Evolutionary conservation across 2,113 vertebrate genomes (phyloP).

Genomic region (Upupa epops): DNA sequence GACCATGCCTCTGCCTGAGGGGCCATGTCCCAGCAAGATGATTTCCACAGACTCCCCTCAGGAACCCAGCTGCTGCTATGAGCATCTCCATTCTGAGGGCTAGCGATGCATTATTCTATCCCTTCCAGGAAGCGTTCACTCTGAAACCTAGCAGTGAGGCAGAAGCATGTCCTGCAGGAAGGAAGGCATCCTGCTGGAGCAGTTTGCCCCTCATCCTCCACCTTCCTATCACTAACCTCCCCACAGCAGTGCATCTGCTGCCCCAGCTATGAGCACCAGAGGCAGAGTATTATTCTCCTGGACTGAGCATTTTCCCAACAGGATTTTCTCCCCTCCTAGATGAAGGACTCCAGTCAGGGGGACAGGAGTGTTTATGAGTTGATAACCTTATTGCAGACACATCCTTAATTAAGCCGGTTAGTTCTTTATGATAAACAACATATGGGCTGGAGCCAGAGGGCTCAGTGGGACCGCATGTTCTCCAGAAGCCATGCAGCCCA

Average conservation of each 20-base stretch:
- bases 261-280: fast-evolving
- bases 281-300: not conserved
- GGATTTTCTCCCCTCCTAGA: not conserved
- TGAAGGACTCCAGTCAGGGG: not conserved
- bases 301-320: fast-evolving
- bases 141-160: not conserved
- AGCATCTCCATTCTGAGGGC: not conserved
- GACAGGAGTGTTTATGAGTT: not conserved
- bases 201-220: not conserved
- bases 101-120: not conserved
- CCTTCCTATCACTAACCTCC: fast-evolving
- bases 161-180: not conserved
- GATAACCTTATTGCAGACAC: conserved; percentile 33
- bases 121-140: not conserved
- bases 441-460: not conserved
- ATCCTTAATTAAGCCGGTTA: conserved; percentile 47
- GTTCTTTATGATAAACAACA: conserved; percentile 50
- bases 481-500: not conserved
- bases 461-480: not conserved
- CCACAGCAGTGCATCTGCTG: no score
- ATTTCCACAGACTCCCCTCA: not conserved
- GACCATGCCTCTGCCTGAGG: not conserved
- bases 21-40: not conserved
- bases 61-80: fast-evolving
- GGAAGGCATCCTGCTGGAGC: not conserved